A percentile compares a stretch with the other conserved stretches of the same genome.
These are phyloP conservation scores for Argya squamiceps DNA, from an alignment of 2,797 vertebrate species.

Conservation along the genomic window DNA sequence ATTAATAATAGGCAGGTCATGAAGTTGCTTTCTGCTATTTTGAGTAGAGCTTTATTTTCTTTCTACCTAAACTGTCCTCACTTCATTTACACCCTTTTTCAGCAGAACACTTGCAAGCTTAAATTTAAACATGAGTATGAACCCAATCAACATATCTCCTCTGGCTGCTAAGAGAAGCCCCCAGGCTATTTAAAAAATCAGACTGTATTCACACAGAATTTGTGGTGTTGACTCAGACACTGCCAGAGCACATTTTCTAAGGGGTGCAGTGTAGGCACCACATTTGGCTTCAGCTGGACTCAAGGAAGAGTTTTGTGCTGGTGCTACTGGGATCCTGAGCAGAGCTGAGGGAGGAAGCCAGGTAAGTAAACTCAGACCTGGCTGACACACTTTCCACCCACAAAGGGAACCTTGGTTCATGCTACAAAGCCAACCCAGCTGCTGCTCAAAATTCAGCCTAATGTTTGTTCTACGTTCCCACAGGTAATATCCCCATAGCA, in stretches of 20 bases:
- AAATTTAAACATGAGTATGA: conserved; percentile 29
- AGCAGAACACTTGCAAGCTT: not conserved
- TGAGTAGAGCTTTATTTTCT: not conserved
- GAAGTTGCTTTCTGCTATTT: not conserved
- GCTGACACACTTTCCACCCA: not conserved
- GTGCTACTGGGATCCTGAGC: not conserved
- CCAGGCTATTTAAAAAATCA: conserved; percentile 26
- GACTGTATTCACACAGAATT: not conserved
- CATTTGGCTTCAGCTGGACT: not conserved
- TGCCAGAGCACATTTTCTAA: conserved; percentile 1
- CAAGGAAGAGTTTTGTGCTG: not conserved
- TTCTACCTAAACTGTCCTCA: not conserved
- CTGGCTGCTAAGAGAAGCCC: conserved; percentile 40
- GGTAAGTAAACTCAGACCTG: conserved; percentile 22
- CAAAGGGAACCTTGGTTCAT: not conserved
- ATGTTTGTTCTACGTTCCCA: not conserved
- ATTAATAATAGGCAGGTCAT: not conserved
- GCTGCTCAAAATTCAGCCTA: conserved; percentile 25
- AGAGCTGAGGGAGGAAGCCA: not conserved
- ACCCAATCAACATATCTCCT: not conserved
- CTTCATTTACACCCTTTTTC: not conserved
- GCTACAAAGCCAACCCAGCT: not conserved
- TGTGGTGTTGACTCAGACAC: not conserved
- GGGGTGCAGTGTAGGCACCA: not conserved
- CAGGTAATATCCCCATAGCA: not conserved